Evolutionary conservation across 1,140 invertebrate species (phyloP), one percentile per base, ranked within the genome.

Genomic region (Achatina immaculata): DNA sequence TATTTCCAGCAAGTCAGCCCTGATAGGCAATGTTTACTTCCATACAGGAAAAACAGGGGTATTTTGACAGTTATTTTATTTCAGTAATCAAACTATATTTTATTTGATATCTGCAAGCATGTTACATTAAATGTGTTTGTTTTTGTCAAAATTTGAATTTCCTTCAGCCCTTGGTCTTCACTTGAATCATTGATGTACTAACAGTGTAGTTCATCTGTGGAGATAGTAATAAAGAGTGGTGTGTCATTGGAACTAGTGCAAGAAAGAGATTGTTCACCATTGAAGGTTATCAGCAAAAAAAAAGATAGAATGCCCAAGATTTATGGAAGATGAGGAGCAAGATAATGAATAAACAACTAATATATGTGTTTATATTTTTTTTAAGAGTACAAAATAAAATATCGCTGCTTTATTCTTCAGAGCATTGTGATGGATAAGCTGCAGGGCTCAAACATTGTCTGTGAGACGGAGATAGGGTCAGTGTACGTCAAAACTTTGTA

Each of bases 11-110:
- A 34, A 55, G 11, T 80, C 78, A 24, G 72, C 42, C 11, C 36
- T 71, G 38, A 24, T 71, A 19, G 78, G 78, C 21, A 80, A 80
- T 43, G 24, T 66, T 40, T 40, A 45, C 16, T 71, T 80, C 24
- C 78, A 80, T n/a, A 55, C 66, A 45, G 68, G 78, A 38, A 72
- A 40, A n/a, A 51, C 66, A 48, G 78, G 78, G 42, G 65, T 72
- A 78, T 43, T 4, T 36, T 62, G 4, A 28, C 65, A n/a, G 14
- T 68, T 31, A 16, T 68, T 11, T 31, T 31, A 28, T n/a, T 16
- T 16, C 11, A 11, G 14, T 16, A 68, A 68, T 14, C 65, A 68
- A 16, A 34, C 31, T 28, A n/a, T 68, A 31, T n/a, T 68, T 28
- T 11, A 16, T 68, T 68, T n/a, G 14, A 11, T 68, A n/a, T 68